A percentile compares a stretch with the other conserved stretches of the same genome.
phyloP scores from a whole-genome alignment of 2,888 invertebrate genomes.

The Ligdia adustata region DNA sequence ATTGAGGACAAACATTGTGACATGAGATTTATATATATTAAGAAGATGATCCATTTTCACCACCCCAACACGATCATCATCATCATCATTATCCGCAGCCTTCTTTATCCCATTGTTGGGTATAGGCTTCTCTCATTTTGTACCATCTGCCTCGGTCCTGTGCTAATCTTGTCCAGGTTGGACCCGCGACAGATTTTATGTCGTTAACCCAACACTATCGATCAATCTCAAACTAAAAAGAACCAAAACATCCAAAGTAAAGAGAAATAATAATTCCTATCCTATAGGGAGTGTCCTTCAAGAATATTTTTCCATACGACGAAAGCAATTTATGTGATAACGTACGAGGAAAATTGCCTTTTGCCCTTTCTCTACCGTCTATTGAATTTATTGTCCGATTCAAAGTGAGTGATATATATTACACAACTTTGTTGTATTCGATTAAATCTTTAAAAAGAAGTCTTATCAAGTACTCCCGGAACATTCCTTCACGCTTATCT shows the following conservation, averaged over 20 bases:
- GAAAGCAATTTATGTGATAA: constrained; percentile 79
- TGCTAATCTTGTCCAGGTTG: too few relatives aligned
- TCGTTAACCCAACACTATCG: too few relatives aligned
- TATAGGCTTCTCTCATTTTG: too few relatives aligned
- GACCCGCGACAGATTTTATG: too few relatives aligned
- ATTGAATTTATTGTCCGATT: constrained; percentile 75
- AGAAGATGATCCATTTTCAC: constrained; percentile 4
- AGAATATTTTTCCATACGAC: constrained; percentile 77
- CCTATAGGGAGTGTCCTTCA: constrained; percentile 55
- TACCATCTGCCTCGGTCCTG: too few relatives aligned
- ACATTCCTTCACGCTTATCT: too few relatives aligned
- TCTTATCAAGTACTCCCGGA: too few relatives aligned
- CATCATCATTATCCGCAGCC: too few relatives aligned
- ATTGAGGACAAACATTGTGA: too few relatives aligned
- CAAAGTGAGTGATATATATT: constrained; percentile 71
- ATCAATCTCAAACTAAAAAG: constrained; percentile 17
- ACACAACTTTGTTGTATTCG: constrained; percentile 44
- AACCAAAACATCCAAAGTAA: constrained; percentile 17
- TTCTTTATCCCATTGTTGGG: too few relatives aligned
- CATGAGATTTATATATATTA: too few relatives aligned
- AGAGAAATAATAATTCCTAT: constrained; percentile 24
- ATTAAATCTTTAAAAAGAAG: too few relatives aligned
- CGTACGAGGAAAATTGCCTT: constrained; percentile 74
- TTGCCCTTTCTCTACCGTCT: constrained; percentile 64
- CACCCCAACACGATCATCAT: neutral